phyloP scores from a whole-genome alignment of 2,113 vertebrate species.

The Phasianus colchicus region DNA sequence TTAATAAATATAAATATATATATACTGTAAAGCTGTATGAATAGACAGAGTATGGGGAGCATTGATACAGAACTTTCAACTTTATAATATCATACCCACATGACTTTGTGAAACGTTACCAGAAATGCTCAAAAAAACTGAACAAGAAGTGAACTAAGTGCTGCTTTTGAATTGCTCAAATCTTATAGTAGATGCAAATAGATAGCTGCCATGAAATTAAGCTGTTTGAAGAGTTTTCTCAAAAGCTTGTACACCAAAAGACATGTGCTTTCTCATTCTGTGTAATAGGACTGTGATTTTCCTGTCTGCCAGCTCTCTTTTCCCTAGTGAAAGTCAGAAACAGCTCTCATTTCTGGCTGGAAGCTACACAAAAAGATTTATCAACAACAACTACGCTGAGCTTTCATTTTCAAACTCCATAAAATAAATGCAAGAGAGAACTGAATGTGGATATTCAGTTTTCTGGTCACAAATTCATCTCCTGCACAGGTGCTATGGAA shows the following conservation, averaged over 20 bases:
- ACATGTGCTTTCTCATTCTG: neutral
- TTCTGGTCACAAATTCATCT: neutral
- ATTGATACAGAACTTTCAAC: neutral
- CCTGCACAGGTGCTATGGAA: neutral
- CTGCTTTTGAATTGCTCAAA: fast-evolving
- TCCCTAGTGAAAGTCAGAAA: neutral
- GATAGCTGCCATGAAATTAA: neutral
- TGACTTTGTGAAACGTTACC: neutral
- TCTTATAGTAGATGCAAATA: neutral
- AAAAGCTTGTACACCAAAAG: neutral
- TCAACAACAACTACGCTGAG: neutral
- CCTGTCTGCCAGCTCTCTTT: neutral
- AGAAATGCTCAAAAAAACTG: neutral
- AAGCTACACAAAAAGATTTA: neutral
- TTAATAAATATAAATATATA: neutral
- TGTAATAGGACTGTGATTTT: neutral
- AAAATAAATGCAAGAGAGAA: neutral
- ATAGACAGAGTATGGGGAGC: neutral
- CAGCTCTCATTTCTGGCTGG: neutral
- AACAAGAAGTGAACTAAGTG: neutral
- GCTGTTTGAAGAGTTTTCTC: neutral
- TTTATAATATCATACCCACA: neutral
- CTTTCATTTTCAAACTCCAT: neutral
- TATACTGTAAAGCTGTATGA: neutral
- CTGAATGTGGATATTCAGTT: neutral